Percentiles rank a stretch among this genome's conserved stretches.
These are phyloP conservation scores for Philopotamus ludificatus DNA, from an alignment of 1,140 invertebrate species.

Conservation along the genomic window DNA sequence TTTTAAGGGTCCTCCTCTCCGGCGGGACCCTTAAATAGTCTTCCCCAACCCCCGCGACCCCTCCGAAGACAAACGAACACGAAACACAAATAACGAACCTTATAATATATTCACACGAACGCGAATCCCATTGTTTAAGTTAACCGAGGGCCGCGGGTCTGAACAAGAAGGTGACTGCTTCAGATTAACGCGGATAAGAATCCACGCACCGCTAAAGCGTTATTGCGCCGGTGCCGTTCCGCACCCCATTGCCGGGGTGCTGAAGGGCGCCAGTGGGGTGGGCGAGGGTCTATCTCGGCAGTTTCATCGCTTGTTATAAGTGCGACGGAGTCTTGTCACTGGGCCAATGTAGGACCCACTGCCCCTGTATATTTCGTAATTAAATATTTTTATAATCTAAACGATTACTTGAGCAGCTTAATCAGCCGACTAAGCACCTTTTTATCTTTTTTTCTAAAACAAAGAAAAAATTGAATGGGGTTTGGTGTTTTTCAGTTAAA, in stretches of 20 bases:
- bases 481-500: too few relatives aligned
- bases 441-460: too few relatives aligned
- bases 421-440: too few relatives aligned
- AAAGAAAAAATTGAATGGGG: too few relatives aligned
- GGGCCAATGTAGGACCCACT: too few relatives aligned
- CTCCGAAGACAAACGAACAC: conserved; percentile 32
- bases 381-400: too few relatives aligned
- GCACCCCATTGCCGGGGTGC: conserved; percentile 11
- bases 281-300: background rate
- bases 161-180: background rate
- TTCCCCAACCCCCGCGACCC: conserved; percentile 4
- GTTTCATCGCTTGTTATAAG: background rate
- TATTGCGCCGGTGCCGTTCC: conserved; percentile 22
- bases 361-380: too few relatives aligned
- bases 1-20: conserved; percentile 1
- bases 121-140: conserved; percentile 34
- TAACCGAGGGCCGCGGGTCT: conserved; percentile 11
- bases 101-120: conserved; percentile 39
- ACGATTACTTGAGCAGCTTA: background rate
- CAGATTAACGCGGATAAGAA: conserved; percentile 36
- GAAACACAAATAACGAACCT: conserved; percentile 37
- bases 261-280: background rate
- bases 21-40: conserved; percentile 23
- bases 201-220: conserved; percentile 26
- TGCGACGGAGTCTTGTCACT: too few relatives aligned